Evolutionary conservation across 2,113 vertebrate genomes (phyloP).

Genomic region (Pungitius pungitius): DNA sequence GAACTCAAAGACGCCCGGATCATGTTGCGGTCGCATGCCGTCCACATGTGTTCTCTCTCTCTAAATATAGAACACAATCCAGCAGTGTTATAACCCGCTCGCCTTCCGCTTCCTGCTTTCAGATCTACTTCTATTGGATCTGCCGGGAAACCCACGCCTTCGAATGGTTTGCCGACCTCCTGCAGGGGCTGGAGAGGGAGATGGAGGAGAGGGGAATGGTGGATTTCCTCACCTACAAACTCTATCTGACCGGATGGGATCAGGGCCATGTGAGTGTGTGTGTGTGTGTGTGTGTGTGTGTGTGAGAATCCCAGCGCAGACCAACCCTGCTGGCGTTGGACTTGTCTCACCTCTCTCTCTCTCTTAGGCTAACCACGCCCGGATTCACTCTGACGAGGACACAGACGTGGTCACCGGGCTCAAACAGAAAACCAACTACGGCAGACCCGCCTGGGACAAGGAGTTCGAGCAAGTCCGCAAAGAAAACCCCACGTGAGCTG

Average conservation of each 20-base stretch:
- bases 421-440: constrained; percentile 91
- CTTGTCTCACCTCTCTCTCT: neutral
- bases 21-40: neutral
- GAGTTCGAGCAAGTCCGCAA: constrained; percentile 87
- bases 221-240: constrained; percentile 89
- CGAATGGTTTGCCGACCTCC: constrained; percentile 91
- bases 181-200: constrained; percentile 88
- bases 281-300: too few species aligned
- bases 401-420: constrained; percentile 87
- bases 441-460: constrained; percentile 88
- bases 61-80: constrained; percentile 8
- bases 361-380: constrained; percentile 75
- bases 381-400: constrained; percentile 81
- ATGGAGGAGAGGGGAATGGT: constrained; percentile 88
- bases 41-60: neutral
- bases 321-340: neutral
- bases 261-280: constrained; percentile 86
- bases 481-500: constrained; percentile 86
- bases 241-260: constrained; percentile 91
- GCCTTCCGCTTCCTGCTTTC: constrained; percentile 56
- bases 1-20: too few species aligned
- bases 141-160: constrained; percentile 91
- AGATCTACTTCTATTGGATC: constrained; percentile 98
- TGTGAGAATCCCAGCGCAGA: constrained; percentile 2
- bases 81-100: constrained; percentile 27